A percentile compares a stretch with the other conserved stretches of the same genome.
Evolutionary conservation across 2,113 vertebrate genomes (phyloP).

Genomic region (Serilophus lunatus): DNA sequence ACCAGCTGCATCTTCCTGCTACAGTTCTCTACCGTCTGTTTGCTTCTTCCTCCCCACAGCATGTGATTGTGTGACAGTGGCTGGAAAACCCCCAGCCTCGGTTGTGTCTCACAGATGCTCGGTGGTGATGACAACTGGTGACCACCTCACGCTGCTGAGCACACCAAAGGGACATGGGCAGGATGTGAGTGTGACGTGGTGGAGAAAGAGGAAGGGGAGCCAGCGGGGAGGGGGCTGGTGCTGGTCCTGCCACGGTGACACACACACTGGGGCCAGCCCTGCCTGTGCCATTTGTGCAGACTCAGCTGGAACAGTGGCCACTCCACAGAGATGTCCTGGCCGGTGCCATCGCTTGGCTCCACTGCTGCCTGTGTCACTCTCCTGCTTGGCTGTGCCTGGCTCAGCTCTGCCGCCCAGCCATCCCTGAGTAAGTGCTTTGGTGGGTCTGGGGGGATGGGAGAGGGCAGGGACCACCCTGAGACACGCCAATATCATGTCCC

Average conservation of each 20-base stretch:
- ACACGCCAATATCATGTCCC: accelerated
- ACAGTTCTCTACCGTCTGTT: accelerated
- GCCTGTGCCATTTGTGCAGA: background rate
- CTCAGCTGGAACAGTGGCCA: accelerated
- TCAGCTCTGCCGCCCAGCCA: accelerated
- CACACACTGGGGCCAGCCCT: accelerated
- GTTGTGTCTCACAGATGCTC: accelerated
- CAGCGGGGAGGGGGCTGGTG: accelerated
- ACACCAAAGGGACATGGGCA: accelerated
- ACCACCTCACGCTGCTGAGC: accelerated
- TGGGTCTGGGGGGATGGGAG: background rate
- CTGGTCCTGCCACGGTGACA: accelerated
- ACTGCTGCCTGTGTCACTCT: background rate
- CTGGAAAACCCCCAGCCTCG: accelerated
- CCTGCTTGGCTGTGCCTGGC: background rate
- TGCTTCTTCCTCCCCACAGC: accelerated
- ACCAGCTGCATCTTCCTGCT: accelerated
- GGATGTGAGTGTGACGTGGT: accelerated
- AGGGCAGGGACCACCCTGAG: background rate
- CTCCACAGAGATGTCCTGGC: background rate
- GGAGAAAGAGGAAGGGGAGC: background rate
- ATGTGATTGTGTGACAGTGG: accelerated
- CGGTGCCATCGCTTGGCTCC: accelerated
- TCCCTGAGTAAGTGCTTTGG: background rate
- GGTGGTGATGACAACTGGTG: accelerated